A percentile compares a stretch with the other conserved stretches of the same genome.
phyloP scores from a whole-genome alignment of 2,113 vertebrate species.

The Cervus canadensis region DNA sequence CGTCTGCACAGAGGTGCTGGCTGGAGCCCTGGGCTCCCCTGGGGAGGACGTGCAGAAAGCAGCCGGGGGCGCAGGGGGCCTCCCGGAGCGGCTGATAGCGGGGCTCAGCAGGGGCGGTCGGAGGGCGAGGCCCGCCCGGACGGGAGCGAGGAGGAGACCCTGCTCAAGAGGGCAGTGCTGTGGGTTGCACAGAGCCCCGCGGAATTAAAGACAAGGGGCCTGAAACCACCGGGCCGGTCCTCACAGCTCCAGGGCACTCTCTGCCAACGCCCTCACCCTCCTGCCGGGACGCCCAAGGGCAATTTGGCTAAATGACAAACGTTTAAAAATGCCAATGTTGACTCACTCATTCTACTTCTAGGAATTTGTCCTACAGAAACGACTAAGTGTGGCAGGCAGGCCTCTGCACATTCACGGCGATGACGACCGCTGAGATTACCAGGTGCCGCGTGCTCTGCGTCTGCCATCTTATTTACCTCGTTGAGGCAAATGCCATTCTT shows the following conservation, averaged over 20 bases:
- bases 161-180: background rate
- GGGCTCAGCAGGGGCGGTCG: background rate
- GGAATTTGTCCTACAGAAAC: background rate
- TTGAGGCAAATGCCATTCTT: background rate
- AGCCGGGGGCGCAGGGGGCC: rapidly evolving
- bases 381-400: background rate
- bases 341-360: background rate
- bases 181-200: rapidly evolving
- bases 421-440: background rate
- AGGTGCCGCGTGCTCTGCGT: background rate
- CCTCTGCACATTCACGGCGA: background rate
- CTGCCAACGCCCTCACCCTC: background rate
- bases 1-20: background rate
- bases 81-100: background rate
- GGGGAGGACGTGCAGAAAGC: rapidly evolving
- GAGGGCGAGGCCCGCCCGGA: background rate
- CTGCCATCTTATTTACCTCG: no score
- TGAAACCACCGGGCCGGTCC: rapidly evolving
- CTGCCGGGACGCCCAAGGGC: background rate
- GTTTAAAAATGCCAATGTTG: background rate
- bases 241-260: no score
- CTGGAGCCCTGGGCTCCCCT: background rate
- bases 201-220: background rate
- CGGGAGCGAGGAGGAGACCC: rapidly evolving
- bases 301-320: rapidly evolving